These are phyloP conservation scores for Nebria salina DNA, from an alignment of 2,888 invertebrate species.

Conservation along the genomic window DNA sequence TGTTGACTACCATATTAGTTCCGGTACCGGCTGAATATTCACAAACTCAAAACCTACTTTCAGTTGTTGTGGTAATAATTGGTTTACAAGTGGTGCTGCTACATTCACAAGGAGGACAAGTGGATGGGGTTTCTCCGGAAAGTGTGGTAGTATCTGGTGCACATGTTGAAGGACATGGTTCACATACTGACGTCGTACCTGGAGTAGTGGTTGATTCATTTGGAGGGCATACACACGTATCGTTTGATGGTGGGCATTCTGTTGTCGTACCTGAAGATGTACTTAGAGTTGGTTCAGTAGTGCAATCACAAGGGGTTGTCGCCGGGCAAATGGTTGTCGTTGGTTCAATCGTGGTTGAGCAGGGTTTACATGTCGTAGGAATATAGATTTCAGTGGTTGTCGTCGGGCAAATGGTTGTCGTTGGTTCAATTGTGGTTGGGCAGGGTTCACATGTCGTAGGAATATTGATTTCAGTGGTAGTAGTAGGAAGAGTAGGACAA, in stretches of 20 bases:
- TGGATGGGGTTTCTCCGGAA: not conserved
- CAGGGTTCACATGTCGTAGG: not conserved
- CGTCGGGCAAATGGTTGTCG: not conserved
- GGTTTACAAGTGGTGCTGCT: not conserved
- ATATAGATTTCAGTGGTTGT: not conserved
- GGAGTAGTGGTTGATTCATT: not conserved
- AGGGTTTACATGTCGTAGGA: not conserved
- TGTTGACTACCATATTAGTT: too few relatives aligned
- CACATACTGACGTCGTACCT: not conserved
- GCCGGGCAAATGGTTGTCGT: not conserved
- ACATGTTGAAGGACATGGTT: constrained; percentile 3
- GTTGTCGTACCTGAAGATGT: not conserved
- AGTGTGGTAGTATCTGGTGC: not conserved
- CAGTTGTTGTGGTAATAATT: constrained; percentile 5
- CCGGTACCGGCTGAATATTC: too few relatives aligned
- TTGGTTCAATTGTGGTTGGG: not conserved
- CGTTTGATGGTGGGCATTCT: not conserved
- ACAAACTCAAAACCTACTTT: constrained; percentile 7
- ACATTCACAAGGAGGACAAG: constrained; percentile 1
- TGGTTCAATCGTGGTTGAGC: not conserved
- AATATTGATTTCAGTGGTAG: not conserved
- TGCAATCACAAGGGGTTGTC: not conserved
- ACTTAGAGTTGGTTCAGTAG: not conserved
- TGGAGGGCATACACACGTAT: not conserved
- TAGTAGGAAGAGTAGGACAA: not conserved